Evolutionary conservation across 2,113 vertebrate genomes (phyloP).

Genomic region (Scophthalmus maximus): DNA sequence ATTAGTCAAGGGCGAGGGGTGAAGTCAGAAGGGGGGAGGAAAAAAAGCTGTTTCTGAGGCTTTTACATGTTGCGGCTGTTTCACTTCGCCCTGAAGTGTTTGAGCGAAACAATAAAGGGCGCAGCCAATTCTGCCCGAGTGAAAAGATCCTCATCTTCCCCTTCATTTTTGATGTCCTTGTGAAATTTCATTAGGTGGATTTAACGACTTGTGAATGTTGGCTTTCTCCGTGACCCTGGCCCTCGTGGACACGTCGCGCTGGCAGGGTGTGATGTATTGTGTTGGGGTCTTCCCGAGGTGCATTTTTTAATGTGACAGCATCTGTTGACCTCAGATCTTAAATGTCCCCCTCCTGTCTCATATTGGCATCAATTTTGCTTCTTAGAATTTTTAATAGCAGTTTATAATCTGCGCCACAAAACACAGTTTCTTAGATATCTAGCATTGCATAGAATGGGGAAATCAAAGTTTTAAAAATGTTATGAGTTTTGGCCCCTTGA

Average conservation of each 20-base stretch:
- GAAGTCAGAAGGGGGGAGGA: constrained; percentile 53
- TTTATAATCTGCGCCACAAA: constrained; percentile 9
- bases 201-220: constrained; percentile 79
- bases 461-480: background rate
- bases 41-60: constrained; percentile 58
- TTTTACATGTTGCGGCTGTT: constrained; percentile 65
- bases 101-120: constrained; percentile 63
- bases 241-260: constrained; percentile 58
- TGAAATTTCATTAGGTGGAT: constrained; percentile 81
- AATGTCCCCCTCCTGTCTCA: constrained; percentile 50
- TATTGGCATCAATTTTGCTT: constrained; percentile 38
- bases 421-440: background rate
- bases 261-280: constrained; percentile 76
- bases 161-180: constrained; percentile 72
- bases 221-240: constrained; percentile 78
- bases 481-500: background rate
- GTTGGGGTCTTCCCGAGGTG: constrained; percentile 62
- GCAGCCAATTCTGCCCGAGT: constrained; percentile 50
- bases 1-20: constrained; percentile 77
- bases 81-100: constrained; percentile 44
- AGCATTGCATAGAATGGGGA: background rate
- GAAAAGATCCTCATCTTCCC: constrained; percentile 70
- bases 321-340: constrained; percentile 62
- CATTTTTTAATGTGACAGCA: constrained; percentile 75
- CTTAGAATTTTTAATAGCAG: constrained; percentile 58